phyloP scores from a whole-genome alignment of 1,140 invertebrate species.

The Drosophila melanogaster region Release_6_plus_ISO1_MT NT_037436.4:3846501-3847000 shows the following conservation, averaged over 20 bases:
- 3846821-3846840: too few relatives aligned
- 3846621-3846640: constrained; percentile 3
- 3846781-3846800: too few relatives aligned
- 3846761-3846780: not conserved
- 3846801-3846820: too few relatives aligned
- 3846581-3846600: constrained; percentile 58
- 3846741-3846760: constrained; percentile 75
- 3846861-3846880: too few relatives aligned
- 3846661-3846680: constrained; percentile 52
- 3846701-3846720: constrained; percentile 84
- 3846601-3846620: constrained; percentile 49
- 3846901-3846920: not conserved
- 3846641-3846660: constrained; percentile 28
- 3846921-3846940: not conserved
- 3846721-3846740: constrained; percentile 85
- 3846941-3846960: constrained; percentile 17
- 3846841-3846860: too few relatives aligned
- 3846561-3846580: constrained; percentile 47
- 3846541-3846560: constrained; percentile 32
- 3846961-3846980: constrained; percentile 5
- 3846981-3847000: constrained; percentile 74
- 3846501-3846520: constrained; percentile 28
- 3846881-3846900: not conserved
- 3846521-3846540: constrained; percentile 14
- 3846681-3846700: constrained; percentile 63